Evolutionary conservation across 2,113 vertebrate genomes (phyloP).

Genomic region (Rhabdornis inornatus): DNA sequence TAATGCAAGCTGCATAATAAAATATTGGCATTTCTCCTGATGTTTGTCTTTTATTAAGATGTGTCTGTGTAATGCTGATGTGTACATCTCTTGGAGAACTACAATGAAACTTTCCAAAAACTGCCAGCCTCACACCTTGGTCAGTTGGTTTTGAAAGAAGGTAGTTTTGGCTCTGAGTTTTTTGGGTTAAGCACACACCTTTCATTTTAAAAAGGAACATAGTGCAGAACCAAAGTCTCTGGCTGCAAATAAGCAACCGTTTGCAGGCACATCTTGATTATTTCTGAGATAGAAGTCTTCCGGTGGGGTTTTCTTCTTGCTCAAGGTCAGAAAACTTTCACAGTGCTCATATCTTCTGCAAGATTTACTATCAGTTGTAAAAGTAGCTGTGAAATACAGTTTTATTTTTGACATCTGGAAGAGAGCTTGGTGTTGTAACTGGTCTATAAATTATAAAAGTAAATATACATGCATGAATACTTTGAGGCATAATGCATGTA

Average conservation of each 20-base stretch:
- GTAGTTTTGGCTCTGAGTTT: background rate
- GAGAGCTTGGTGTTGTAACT: constrained; percentile 31
- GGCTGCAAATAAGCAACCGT: background rate
- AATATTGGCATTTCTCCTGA: background rate
- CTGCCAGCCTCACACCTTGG: background rate
- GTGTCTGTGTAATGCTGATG: background rate
- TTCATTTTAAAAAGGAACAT: background rate
- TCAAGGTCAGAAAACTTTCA: constrained; percentile 56
- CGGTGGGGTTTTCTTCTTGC: background rate
- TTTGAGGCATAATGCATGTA: constrained; percentile 19
- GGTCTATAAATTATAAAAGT: constrained; percentile 54
- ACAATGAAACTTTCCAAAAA: background rate
- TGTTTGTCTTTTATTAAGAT: background rate
- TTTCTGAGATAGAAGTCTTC: background rate
- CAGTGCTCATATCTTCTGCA: constrained; percentile 17
- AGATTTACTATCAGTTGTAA: constrained; percentile 54
- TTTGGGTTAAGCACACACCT: background rate
- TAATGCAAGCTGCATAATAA: background rate
- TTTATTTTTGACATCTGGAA: constrained; percentile 40
- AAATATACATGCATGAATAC: constrained; percentile 57
- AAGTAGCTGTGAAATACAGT: constrained; percentile 48
- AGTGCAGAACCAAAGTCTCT: background rate
- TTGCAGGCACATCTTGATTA: background rate
- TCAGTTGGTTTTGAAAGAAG: background rate
- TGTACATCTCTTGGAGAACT: background rate